A percentile compares a stretch with the other conserved stretches of the same genome.
phyloP scores from a whole-genome alignment of 1,140 invertebrate genomes.

The Meloidogyne chitwoodi region DNA sequence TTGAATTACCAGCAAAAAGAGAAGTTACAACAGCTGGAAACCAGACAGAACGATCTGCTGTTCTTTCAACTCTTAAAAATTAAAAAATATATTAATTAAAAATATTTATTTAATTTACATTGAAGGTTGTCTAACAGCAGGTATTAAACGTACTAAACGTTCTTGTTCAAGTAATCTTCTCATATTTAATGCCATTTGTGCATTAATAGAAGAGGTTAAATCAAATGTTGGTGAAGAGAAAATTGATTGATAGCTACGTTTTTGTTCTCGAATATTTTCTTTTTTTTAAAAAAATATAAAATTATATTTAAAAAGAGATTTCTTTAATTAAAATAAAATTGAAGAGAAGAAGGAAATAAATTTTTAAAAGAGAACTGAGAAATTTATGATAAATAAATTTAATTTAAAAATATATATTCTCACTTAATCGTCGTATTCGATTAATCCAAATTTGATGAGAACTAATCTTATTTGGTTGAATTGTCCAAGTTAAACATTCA shows the following conservation, averaged over 20 bases:
- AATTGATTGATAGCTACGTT: background rate
- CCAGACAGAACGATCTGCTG: constrained; percentile 38
- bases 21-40: constrained; percentile 49
- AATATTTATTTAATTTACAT: background rate
- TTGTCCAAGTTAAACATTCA: background rate
- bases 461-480: background rate
- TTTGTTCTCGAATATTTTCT: background rate
- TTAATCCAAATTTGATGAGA: constrained; percentile 10
- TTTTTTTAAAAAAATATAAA: background rate
- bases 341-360: no score
- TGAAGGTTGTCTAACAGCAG: constrained; percentile 8
- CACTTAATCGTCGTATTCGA: constrained; percentile 11
- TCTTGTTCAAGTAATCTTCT: constrained; percentile 2
- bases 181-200: constrained; percentile 6
- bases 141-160: background rate
- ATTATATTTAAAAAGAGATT: no score
- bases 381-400: no score
- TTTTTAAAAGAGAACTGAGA: no score
- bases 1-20: constrained; percentile 29
- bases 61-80: constrained; percentile 17
- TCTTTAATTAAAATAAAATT: no score
- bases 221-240: background rate
- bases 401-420: no score
- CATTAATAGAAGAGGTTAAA: background rate
- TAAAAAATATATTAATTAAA: background rate